A percentile compares a stretch with the other conserved stretches of the same genome.
Evolutionary conservation across 2,113 vertebrate species (phyloP).

Genomic region (Lagopus muta): DNA sequence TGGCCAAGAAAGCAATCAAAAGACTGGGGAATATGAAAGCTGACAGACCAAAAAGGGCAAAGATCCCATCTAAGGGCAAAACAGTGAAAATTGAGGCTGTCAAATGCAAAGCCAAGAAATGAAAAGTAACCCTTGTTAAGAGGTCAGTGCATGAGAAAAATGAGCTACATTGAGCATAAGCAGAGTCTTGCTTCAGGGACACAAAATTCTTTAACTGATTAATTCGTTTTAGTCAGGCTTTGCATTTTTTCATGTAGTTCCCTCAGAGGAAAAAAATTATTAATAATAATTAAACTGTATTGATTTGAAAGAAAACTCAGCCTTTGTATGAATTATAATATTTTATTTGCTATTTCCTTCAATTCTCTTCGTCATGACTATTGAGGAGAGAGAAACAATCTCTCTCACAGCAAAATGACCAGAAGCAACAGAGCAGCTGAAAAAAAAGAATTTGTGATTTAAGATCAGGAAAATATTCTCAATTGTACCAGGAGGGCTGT

Average conservation of each 20-base stretch:
- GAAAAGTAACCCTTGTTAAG: neutral
- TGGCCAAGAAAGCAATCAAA: neutral
- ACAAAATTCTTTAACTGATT: neutral
- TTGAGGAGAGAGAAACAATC: neutral
- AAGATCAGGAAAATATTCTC: neutral
- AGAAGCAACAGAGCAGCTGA: neutral
- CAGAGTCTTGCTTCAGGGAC: neutral
- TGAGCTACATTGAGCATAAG: neutral
- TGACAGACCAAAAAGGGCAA: neutral
- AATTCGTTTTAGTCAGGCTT: neutral
- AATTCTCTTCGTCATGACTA: neutral
- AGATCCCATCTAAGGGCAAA: neutral
- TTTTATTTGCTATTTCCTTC: neutral
- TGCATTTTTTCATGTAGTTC: neutral
- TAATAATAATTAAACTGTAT: neutral
- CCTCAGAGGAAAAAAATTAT: neutral
- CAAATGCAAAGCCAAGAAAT: neutral
- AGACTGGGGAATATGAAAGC: neutral
- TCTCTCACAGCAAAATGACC: neutral
- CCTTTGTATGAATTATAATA: neutral
- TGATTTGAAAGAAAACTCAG: neutral
- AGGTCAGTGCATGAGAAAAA: neutral
- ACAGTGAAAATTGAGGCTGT: neutral
- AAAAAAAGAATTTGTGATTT: neutral
- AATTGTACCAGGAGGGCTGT: neutral